These are phyloP conservation scores for Aurelia aurita complex sp. Pacific DNA, from an alignment of 30 jellyfish, hydroid and myxozoan species.

Conservation along the genomic window DNA sequence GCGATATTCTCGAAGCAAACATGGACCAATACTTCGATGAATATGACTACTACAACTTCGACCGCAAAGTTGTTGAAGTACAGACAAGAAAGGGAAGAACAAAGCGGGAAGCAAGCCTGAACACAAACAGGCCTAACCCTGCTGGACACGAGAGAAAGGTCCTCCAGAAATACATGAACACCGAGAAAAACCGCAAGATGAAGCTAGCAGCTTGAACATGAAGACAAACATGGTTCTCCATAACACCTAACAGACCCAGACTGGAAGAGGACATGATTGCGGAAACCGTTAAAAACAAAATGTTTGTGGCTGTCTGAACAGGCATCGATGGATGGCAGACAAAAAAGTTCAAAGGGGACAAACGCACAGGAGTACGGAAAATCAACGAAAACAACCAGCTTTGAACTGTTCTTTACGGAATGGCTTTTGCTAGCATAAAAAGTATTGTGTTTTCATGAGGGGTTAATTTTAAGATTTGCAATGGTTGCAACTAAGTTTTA, in stretches of 20 bases:
- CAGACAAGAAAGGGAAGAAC: conserved; percentile 92
- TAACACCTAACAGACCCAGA: background rate
- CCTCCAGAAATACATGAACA: conserved; percentile 71
- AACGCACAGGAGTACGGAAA: too few species aligned
- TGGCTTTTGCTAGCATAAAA: too few species aligned
- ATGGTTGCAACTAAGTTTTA: too few species aligned
- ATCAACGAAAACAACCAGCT: too few species aligned
- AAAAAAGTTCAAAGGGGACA: too few species aligned
- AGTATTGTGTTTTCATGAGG: too few species aligned
- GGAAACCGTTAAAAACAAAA: too few species aligned
- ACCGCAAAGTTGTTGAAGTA: conserved; percentile 78
- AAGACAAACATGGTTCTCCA: background rate
- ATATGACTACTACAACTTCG: conserved; percentile 94
- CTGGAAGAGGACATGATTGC: background rate
- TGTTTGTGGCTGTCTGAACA: too few species aligned
- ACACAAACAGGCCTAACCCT: conserved; percentile 90
- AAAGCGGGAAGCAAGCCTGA: conserved; percentile 82
- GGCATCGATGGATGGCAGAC: too few species aligned
- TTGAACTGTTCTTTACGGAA: too few species aligned
- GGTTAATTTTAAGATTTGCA: too few species aligned
- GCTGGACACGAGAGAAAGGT: conserved; percentile 97
- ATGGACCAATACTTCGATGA: conserved; percentile 96
- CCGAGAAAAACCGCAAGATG: conserved; percentile 72
- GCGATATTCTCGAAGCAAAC: conserved; percentile 4
- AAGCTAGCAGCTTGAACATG: conserved; percentile 27